Base-by-base conservation (phyloP, 2,113 vertebrate species). In the Ia io region DNA sequence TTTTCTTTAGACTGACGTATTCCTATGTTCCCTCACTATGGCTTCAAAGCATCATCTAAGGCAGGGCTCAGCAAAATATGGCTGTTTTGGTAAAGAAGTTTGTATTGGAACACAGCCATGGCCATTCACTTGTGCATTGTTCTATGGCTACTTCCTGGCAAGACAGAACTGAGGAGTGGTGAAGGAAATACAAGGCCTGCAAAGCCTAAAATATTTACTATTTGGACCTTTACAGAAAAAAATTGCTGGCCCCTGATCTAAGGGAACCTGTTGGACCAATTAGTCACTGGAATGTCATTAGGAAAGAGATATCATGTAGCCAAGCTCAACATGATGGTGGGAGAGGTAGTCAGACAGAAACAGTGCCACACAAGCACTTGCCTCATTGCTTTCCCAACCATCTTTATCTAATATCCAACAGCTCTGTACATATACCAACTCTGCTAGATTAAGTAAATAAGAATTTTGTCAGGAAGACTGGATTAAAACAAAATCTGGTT, bases 171-270 rank as follows among this genome's bases (percentile, higher is more conserved):
- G 42, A 78, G 32, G 6, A 65, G 35, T 5, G 37, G 59, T 32
- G 44, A 61, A 84, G 44, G 88, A 76, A 83, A n/a, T 44, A 2
- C n/a, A 56, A 30, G 67, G 65, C n/a, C 18, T 47, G 23, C 7
- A 80, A 94, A 92, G 44, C 10, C 40, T 63, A 42, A 63, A 82
- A 87, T 74, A 86, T 82, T 93, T 95, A 90, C 77, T 69, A 6
- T 78, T 40, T 40, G 56, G 40, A 5, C 32, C 32, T 93, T 84
- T 49, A 49, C 3, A 51, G 61, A 51, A 84, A 92, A 90, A 16
- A 44, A 82, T 71, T 85, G 30, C 28, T 91, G 69, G 89, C 40
- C 17, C 22, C 87, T 69, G 51, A 92, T 37, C 28, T 56, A 84
- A 84, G 25, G 25, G 32, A 8, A 88, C 10, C 28, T 82, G 5